These are phyloP conservation scores for Coreius guichenoti DNA, from an alignment of 2,797 vertebrate genomes.

Conservation along the genomic window DNA sequence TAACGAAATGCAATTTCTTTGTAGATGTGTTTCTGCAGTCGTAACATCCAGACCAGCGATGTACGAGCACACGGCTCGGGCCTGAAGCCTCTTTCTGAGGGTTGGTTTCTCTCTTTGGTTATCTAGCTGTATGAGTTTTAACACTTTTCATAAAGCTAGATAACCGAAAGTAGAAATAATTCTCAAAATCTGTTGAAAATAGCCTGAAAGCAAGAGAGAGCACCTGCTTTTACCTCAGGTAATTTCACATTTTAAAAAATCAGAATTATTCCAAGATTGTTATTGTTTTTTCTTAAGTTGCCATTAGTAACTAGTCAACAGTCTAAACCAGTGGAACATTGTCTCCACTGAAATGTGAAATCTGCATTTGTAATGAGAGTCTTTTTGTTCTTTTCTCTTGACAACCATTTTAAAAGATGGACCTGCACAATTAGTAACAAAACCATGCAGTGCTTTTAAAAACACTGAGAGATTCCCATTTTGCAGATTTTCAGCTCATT, in stretches of 20 bases:
- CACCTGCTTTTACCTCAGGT: not conserved
- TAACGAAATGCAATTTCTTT: not conserved
- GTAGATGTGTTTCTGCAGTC: slow-evolving; percentile 20
- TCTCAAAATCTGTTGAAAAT: slow-evolving; percentile 69
- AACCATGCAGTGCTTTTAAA: not conserved
- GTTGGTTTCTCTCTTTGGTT: slow-evolving; percentile 98
- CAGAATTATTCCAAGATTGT: not conserved
- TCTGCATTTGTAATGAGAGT: slow-evolving; percentile 3
- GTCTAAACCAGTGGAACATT: not conserved
- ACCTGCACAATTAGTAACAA: not conserved
- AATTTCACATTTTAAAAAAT: not conserved
- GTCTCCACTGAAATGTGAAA: not conserved
- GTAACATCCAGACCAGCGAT: not conserved
- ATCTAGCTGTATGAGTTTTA: slow-evolving; percentile 99
- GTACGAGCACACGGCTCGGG: not conserved
- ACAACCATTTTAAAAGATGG: not conserved
- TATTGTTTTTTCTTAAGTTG: not conserved
- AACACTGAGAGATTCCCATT: not conserved
- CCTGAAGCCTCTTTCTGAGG: slow-evolving; percentile 64
- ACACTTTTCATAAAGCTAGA: slow-evolving; percentile 99
- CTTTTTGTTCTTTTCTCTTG: slow-evolving; percentile 3
- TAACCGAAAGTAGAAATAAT: slow-evolving; percentile 99
- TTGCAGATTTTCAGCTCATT: not conserved
- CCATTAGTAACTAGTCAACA: not conserved
- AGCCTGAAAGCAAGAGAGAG: not conserved